These are phyloP conservation scores for Cyprinodon brontotheroides DNA, from an alignment of 2,113 vertebrate genomes.

Conservation along the genomic window DNA sequence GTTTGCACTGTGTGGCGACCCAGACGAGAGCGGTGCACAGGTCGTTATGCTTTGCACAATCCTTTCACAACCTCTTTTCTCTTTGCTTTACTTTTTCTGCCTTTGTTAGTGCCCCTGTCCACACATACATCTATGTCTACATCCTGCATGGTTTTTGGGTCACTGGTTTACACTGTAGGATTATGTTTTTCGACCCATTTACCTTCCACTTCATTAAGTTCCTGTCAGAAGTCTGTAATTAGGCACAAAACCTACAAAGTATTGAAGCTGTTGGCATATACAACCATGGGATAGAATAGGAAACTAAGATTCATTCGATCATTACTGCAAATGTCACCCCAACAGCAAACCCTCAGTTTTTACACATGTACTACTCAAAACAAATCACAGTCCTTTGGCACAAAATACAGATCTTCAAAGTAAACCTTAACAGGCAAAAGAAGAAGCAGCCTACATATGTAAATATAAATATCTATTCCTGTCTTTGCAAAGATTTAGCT, in stretches of 20 bases:
- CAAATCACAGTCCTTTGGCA: too few relatives aligned
- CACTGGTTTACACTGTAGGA: not conserved
- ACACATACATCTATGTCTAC: not conserved
- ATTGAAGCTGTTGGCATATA: not conserved
- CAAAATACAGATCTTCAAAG: too few relatives aligned
- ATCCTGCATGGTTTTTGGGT: not conserved
- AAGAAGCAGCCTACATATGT: too few relatives aligned
- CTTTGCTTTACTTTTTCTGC: not conserved
- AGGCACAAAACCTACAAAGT: not conserved
- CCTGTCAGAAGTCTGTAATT: not conserved
- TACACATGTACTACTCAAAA: too few relatives aligned
- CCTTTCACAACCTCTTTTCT: not conserved
- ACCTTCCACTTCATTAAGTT: not conserved
- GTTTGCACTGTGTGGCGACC: not conserved
- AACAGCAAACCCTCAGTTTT: too few relatives aligned
- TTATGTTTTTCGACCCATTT: not conserved
- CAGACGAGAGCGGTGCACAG: not conserved
- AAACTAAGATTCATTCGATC: too few relatives aligned
- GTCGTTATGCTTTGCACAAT: not conserved
- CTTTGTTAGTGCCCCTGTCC: not conserved
- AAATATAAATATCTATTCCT: too few relatives aligned
- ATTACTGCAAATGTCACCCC: too few relatives aligned
- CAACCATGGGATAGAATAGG: not conserved
- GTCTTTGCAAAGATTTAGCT: too few relatives aligned
- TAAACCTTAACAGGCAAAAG: too few relatives aligned